Evolutionary conservation across 2,797 vertebrate genomes (phyloP).

Genomic region (Zalophus californianus): DNA sequence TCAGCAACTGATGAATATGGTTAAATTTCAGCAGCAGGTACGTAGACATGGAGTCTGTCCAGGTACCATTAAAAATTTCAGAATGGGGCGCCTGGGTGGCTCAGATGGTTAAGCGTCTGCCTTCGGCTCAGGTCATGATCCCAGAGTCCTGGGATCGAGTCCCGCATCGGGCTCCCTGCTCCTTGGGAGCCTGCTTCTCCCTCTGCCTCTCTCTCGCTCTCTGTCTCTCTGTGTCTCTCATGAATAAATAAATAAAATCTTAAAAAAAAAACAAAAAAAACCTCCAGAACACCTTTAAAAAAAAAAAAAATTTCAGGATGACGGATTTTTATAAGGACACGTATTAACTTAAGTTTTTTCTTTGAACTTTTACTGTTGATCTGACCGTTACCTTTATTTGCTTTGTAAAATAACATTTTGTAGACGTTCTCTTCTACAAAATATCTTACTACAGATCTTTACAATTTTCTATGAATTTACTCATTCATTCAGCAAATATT

Average conservation of each 20-base stretch:
- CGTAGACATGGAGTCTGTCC: not conserved
- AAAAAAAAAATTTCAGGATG: no score
- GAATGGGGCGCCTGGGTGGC: no score
- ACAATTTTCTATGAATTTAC: not conserved
- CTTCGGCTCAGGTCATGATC: no score
- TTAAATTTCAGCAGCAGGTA: constrained; percentile 93
- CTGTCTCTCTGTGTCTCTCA: no score
- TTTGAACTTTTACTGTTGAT: not conserved
- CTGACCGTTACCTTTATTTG: not conserved
- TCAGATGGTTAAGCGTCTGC: no score
- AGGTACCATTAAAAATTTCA: not conserved
- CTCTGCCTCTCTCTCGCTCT: no score
- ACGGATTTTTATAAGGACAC: not conserved
- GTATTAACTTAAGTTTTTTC: not conserved
- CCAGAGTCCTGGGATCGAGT: no score
- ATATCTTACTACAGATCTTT: not conserved
- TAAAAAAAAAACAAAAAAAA: no score
- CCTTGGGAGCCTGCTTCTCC: no score
- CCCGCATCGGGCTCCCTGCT: no score
- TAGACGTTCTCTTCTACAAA: not conserved
- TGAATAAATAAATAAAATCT: no score
- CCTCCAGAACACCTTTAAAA: no score
- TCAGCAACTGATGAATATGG: constrained; percentile 96
- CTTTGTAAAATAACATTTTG: not conserved
- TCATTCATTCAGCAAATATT: not conserved